Conservation (phyloP, 23 tunicate species). For the Halocynthia aurantium region DNA sequence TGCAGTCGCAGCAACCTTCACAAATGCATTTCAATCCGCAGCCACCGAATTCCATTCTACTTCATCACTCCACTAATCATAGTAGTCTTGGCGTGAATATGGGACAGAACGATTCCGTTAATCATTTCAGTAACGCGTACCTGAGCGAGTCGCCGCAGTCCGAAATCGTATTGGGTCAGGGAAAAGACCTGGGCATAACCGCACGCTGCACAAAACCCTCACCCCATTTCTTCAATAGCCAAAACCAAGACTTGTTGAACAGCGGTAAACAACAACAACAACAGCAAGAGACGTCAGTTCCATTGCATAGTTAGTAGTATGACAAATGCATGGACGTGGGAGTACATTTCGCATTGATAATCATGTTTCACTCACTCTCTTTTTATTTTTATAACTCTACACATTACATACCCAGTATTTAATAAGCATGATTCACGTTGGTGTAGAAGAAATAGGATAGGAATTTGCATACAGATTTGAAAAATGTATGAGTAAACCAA, state of each 20-base stretch:
- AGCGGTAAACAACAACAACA: constrained; percentile 11
- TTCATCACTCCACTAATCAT: not conserved
- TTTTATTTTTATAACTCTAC: not conserved
- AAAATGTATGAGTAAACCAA: too few species aligned
- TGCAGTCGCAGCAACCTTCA: too few species aligned
- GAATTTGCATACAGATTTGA: too few species aligned
- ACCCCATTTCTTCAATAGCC: constrained; percentile 25
- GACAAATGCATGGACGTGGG: not conserved
- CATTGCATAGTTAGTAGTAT: constrained; percentile 14
- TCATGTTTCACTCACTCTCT: not conserved
- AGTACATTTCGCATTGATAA: not conserved
- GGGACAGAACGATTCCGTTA: constrained; percentile 8
- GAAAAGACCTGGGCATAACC: not conserved
- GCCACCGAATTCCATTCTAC: too few species aligned
- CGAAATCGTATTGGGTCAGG: not conserved
- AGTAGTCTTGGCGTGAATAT: not conserved
- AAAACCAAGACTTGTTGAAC: constrained; percentile 13
- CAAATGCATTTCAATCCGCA: too few species aligned
- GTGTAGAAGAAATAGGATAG: too few species aligned
- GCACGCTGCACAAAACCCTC: constrained; percentile 2
- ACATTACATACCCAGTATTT: too few species aligned
- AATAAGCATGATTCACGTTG: too few species aligned
- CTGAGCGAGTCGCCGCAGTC: constrained; percentile 21
- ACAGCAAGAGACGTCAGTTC: constrained; percentile 6
- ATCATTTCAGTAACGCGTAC: constrained; percentile 9